A percentile compares a stretch with the other conserved stretches of the same genome.
Conservation (phyloP, 2,797 vertebrate genomes). For the Protosalanx chinensis region DNA sequence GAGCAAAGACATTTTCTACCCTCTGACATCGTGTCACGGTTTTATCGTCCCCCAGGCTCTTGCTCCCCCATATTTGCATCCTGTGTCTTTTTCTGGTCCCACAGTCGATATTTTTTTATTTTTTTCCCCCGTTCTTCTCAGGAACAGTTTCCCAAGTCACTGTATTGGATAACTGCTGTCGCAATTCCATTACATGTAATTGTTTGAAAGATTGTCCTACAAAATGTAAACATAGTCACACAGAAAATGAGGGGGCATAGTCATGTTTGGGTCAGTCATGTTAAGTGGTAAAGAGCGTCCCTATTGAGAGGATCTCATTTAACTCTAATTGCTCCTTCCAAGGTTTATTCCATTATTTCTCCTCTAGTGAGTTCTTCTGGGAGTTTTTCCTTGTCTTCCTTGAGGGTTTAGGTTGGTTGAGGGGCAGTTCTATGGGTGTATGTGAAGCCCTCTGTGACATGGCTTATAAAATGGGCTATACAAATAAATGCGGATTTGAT, state of each 20-base stretch:
- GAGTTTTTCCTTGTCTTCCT: neutral
- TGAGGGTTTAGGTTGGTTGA: too few species aligned
- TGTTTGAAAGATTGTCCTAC: neutral
- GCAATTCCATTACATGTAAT: neutral
- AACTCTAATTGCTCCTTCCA: too few species aligned
- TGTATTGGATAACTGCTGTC: neutral
- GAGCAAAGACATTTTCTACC: conserved; percentile 5
- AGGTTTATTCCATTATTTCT: too few species aligned
- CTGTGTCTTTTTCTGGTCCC: conserved; percentile 17
- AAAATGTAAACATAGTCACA: neutral
- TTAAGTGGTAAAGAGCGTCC: neutral
- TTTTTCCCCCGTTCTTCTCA: neutral
- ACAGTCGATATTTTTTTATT: conserved; percentile 4
- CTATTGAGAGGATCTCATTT: neutral
- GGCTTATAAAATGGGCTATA: too few species aligned
- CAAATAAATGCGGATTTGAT: too few species aligned
- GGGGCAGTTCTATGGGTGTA: too few species aligned
- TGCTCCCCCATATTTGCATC: conserved; percentile 19
- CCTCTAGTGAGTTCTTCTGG: too few species aligned
- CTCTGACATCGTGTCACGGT: conserved; percentile 11
- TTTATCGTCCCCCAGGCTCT: conserved; percentile 15
- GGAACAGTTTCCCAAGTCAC: neutral
- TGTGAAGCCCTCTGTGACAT: too few species aligned
- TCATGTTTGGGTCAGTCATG: neutral
- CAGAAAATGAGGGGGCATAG: neutral